Conservation (phyloP, 2,888 invertebrate species). For the Lordiphosa andalusiaca region DNA sequence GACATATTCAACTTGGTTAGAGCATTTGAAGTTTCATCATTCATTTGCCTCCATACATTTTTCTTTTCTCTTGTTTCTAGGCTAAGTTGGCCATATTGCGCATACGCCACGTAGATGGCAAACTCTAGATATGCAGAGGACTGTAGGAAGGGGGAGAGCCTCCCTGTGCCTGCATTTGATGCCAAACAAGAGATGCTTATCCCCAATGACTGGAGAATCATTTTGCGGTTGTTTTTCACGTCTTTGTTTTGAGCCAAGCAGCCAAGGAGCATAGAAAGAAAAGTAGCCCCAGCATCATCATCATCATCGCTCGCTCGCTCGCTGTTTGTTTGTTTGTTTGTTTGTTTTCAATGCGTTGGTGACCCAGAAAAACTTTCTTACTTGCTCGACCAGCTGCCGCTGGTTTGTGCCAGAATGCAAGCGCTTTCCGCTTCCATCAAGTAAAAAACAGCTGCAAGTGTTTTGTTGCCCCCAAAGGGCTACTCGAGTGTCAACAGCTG, state of each 20-base stretch:
- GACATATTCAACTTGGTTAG: too few relatives aligned
- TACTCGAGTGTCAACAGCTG: conserved; percentile 14
- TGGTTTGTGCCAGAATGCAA: conserved; percentile 38
- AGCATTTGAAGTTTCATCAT: not conserved
- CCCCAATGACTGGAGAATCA: conserved; percentile 55
- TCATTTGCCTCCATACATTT: conserved; percentile 7
- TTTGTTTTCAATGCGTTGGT: conserved; percentile 68
- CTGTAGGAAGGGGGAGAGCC: not conserved
- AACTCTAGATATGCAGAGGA: conserved; percentile 26
- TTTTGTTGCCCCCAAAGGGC: conserved; percentile 42
- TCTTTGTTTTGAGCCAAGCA: conserved; percentile 33
- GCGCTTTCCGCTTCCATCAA: conserved; percentile 30
- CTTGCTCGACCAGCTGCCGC: conserved; percentile 40
- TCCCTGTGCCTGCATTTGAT: conserved; percentile 29
- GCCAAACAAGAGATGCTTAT: conserved; percentile 48
- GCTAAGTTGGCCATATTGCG: conserved; percentile 54
- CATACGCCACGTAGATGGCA: conserved; percentile 63
- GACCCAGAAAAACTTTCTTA: conserved; percentile 71
- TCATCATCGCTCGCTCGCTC: conserved; percentile 10
- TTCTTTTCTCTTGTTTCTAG: not conserved
- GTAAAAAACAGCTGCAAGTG: conserved; percentile 66
- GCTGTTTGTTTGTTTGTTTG: conserved; percentile 35
- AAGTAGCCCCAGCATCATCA: conserved; percentile 27
- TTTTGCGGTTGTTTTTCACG: conserved; percentile 50
- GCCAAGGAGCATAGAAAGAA: conserved; percentile 26